These are phyloP conservation scores for Spea bombifrons DNA, from an alignment of 2,113 vertebrate genomes.

Conservation along the genomic window DNA sequence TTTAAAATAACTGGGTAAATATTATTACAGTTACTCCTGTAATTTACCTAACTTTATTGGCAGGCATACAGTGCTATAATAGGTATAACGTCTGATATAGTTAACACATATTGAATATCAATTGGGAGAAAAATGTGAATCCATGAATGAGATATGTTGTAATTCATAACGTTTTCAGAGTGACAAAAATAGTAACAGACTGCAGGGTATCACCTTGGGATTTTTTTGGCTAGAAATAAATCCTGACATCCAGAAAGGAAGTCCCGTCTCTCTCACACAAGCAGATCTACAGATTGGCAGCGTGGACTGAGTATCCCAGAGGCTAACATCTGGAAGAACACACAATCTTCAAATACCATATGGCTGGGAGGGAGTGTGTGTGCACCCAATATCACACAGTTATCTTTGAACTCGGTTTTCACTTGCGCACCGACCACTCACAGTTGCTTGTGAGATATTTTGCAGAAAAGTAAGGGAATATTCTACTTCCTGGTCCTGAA, in stretches of 20 bases:
- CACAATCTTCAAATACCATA: background rate
- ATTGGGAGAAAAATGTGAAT: too few relatives aligned
- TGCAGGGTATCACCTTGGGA: constrained; percentile 34
- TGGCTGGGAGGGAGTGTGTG: background rate
- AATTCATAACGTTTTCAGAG: constrained; percentile 2
- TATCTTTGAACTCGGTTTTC: too few relatives aligned
- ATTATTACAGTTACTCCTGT: too few relatives aligned
- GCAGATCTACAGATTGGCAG: constrained; percentile 11
- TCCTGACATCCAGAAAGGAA: constrained; percentile 22
- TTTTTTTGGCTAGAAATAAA: constrained; percentile 5
- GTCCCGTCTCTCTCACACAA: constrained; percentile 1
- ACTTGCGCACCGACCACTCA: too few relatives aligned
- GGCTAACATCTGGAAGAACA: background rate
- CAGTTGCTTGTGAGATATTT: too few relatives aligned
- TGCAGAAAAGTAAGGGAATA: too few relatives aligned
- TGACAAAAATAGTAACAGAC: constrained; percentile 28
- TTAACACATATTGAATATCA: too few relatives aligned
- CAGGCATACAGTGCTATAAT: too few relatives aligned
- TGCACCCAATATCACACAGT: background rate
- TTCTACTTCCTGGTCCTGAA: too few relatives aligned
- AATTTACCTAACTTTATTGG: too few relatives aligned
- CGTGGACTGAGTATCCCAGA: background rate
- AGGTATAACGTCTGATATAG: too few relatives aligned
- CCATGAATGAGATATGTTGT: constrained; percentile 34
- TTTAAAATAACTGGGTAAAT: too few relatives aligned